These are phyloP conservation scores for Otolemur crassicaudatus DNA, from an alignment of 2,797 vertebrate species.

Conservation along the genomic window DNA sequence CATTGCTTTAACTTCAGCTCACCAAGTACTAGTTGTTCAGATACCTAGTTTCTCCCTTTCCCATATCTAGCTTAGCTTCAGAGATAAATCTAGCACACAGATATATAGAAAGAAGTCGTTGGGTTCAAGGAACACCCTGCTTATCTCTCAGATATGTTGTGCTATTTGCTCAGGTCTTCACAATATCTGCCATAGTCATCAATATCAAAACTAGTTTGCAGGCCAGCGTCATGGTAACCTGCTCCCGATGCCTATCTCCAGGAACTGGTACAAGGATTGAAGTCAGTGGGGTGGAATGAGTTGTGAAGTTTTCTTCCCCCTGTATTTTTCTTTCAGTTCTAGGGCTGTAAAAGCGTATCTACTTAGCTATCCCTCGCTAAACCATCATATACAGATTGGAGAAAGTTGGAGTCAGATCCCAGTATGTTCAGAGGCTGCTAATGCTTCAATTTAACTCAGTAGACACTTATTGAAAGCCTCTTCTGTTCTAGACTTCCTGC, in stretches of 20 bases:
- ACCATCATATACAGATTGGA: not conserved
- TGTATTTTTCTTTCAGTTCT: not conserved
- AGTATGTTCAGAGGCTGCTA: not conserved
- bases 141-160: not conserved
- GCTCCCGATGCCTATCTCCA: not conserved
- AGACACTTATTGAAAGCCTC: not conserved
- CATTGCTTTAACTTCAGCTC: not conserved
- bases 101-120: not conserved
- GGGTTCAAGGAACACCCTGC: not conserved
- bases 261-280: not conserved
- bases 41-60: not conserved
- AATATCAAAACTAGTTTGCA: not conserved
- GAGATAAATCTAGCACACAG: not conserved
- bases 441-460: not conserved
- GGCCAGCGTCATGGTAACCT: not conserved
- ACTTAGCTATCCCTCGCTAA: not conserved
- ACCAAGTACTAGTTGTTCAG: not conserved
- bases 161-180: not conserved
- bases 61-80: not conserved
- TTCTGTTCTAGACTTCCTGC: not conserved
- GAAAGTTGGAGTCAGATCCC: not conserved
- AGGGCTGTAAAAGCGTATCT: not conserved
- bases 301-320: not conserved
- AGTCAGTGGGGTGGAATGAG: not conserved
- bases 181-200: not conserved